Base-by-base conservation (phyloP, 2,888 invertebrate genomes). In the Tetheella fluctuosa region DNA sequence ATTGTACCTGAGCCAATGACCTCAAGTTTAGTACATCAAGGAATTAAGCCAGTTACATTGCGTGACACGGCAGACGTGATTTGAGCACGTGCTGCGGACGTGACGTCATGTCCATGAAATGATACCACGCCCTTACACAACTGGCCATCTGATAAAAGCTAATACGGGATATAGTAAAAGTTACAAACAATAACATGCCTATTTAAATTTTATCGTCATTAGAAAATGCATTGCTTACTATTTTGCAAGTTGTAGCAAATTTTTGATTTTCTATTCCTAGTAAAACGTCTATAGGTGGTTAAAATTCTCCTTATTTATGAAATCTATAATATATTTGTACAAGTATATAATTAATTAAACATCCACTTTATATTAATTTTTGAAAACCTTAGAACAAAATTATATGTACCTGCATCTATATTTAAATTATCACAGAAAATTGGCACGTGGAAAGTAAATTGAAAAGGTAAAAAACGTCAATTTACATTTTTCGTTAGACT, bases 21-120 rank as follows among this genome's bases (percentile, higher is more conserved):
- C 61, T 52, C 15, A 15, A 12, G 53, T 23, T 20, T 48, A 20
- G 62, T 64, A 67, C 71, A 73, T 74, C 76, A 77, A 77, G 78
- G 80, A 81, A 82, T 81, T 81, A 81, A 73, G 75, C 73, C 64
- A 71, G 73, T 72, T 75, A 68, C 64, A 69, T 75, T 75, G 77
- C 81, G 80, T 81, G 82, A 76, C 73, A 68, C 65, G 68, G 69
- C 68, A 59, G 72, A 79, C 87, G 83, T 83, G 86, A 85, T 80
- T 71, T 74, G 68, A 77, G 83, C 88, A 86, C 88, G 89, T 84
- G 88, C 81, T 67, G 59, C 61, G 69, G 71, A 89, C 90, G 89
- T 90, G 89, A 89, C 80, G 71, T 74, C 72, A 75, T 77, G 73
- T 79, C 78, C 81, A 15, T 28, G 34, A 28, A 81, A 84, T 83